Conservation (phyloP, 2,113 vertebrate genomes). For the Prochilodus magdalenae region DNA sequence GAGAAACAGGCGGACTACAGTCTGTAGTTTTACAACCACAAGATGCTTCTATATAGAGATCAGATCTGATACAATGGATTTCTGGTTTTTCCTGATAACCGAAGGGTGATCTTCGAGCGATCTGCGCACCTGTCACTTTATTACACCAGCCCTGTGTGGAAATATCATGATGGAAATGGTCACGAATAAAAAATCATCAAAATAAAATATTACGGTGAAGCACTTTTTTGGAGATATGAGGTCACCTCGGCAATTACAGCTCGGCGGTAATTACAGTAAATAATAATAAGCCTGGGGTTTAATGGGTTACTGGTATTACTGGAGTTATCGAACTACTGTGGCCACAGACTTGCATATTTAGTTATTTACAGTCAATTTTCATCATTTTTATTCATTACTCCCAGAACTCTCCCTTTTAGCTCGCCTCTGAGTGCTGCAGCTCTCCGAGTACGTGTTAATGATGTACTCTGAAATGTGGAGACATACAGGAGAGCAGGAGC, state of each 20-base stretch:
- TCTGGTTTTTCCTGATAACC: no score
- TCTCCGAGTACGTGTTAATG: constrained; percentile 43
- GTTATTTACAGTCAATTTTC: constrained; percentile 17
- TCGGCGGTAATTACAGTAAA: not conserved
- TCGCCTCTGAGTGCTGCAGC: constrained; percentile 26
- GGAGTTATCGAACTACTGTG: constrained; percentile 21
- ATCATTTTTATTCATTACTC: constrained; percentile 30
- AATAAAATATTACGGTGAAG: not conserved
- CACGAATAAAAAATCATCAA: no score
- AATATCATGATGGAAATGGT: no score
- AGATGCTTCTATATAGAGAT: no score
- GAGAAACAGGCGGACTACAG: no score
- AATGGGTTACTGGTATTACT: not conserved
- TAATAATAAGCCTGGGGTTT: not conserved
- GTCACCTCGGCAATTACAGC: not conserved
- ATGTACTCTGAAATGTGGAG: constrained; percentile 56
- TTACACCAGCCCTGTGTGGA: no score
- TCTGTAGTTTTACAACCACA: no score
- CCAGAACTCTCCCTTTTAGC: constrained; percentile 31
- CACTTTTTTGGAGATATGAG: not conserved
- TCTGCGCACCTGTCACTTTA: no score
- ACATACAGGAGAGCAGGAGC: constrained; percentile 14
- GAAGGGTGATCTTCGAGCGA: no score
- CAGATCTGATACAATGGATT: no score
- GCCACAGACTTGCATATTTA: constrained; percentile 31